A percentile compares a stretch with the other conserved stretches of the same genome.
Conservation (phyloP, 1,140 invertebrate genomes). For the Neodiprion fabricii region DNA sequence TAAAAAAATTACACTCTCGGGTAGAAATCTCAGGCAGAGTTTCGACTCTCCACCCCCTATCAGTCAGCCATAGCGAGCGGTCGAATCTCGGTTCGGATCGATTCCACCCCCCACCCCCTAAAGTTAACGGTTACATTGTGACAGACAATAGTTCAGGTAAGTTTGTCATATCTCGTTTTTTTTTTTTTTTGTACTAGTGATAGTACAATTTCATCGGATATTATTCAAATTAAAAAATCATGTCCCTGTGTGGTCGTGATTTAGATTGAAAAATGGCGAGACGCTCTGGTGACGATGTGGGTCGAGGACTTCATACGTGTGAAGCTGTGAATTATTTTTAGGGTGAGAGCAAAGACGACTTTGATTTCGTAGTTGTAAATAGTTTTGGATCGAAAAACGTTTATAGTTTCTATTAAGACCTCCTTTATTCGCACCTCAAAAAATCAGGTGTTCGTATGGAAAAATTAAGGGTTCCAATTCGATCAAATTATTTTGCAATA, state of each 20-base stretch:
- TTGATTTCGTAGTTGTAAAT: neutral
- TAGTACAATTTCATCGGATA: neutral
- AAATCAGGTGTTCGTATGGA: conserved; percentile 1
- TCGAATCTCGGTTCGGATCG: neutral
- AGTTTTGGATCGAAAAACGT: neutral
- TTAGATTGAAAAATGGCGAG: neutral
- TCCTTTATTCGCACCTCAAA: neutral
- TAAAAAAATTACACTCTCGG: neutral
- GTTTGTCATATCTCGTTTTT: neutral
- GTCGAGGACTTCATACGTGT: too few species aligned
- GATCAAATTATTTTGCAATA: neutral
- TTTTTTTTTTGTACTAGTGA: neutral
- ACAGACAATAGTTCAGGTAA: neutral
- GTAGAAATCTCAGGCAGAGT: neutral
- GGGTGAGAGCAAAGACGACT: too few species aligned
- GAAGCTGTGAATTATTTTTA: too few species aligned
- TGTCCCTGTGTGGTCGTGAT: neutral
- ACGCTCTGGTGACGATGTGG: neutral
- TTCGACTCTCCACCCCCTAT: neutral
- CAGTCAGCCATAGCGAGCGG: neutral
- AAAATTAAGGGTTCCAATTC: neutral
- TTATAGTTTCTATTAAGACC: neutral
- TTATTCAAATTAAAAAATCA: neutral
- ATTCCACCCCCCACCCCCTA: neutral
- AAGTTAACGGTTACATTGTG: neutral